Conservation (phyloP, 2,888 invertebrate species). For the Drosophila ochracea region DNA sequence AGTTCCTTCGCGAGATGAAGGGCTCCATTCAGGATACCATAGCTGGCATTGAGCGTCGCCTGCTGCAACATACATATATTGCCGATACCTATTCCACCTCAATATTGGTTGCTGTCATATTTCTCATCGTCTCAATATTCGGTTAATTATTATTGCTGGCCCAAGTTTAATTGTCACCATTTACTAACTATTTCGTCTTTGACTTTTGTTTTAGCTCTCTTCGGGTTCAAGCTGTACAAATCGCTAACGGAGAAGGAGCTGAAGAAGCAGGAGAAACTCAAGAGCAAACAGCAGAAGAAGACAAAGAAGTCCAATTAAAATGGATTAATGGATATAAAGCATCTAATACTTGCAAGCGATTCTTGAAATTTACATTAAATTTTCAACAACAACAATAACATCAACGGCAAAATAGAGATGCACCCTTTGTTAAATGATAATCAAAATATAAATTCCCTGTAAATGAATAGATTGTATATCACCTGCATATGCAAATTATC, state of each 20-base stretch:
- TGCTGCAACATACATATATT: constrained; percentile 68
- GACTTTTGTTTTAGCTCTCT: constrained; percentile 90
- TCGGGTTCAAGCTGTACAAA: constrained; percentile 93
- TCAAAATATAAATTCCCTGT: constrained; percentile 51
- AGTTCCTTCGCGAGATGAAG: constrained; percentile 79
- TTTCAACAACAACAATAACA: constrained; percentile 17
- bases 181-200: constrained; percentile 35
- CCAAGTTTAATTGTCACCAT: not conserved
- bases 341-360: constrained; percentile 28
- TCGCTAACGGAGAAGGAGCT: constrained; percentile 91
- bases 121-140: constrained; percentile 74
- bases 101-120: constrained; percentile 69
- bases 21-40: constrained; percentile 75
- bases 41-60: constrained; percentile 69
- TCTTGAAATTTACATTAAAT: constrained; percentile 65
- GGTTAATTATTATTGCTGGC: constrained; percentile 63
- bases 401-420: constrained; percentile 4
- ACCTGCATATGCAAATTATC: constrained; percentile 32
- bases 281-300: constrained; percentile 92
- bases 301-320: constrained; percentile 87
- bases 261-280: constrained; percentile 92
- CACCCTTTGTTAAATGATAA: constrained; percentile 30
- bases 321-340: constrained; percentile 6
- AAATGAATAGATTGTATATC: constrained; percentile 54
- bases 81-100: constrained; percentile 78